phyloP scores from a whole-genome alignment of 2,888 invertebrate species.

The Uropetala carovei region DNA sequence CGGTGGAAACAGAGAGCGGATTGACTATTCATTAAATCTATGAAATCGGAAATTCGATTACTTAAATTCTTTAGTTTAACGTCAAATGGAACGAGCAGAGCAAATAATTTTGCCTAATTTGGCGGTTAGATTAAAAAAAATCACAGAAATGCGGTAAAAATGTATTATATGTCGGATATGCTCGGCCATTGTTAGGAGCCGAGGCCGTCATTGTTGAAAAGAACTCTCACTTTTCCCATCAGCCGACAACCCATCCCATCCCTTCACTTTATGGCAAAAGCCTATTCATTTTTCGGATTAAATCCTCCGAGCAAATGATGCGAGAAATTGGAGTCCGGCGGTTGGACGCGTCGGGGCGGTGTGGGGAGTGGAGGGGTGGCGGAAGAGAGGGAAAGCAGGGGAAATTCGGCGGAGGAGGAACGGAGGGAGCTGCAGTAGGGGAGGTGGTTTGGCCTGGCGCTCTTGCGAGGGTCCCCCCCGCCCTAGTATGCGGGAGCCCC shows the following conservation, averaged over 20 bases:
- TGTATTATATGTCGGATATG: not conserved
- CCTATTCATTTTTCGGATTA: conserved; percentile 53
- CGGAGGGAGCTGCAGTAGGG: no score
- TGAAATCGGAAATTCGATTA: no score
- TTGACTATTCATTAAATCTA: no score
- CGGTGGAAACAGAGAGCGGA: no score
- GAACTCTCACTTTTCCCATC: not conserved
- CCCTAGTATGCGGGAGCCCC: no score
- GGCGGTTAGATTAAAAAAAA: not conserved
- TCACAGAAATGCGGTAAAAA: not conserved
- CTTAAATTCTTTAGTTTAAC: no score
- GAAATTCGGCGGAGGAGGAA: no score
- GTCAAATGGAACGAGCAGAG: no score
- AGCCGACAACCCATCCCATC: not conserved
- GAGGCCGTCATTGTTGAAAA: not conserved
- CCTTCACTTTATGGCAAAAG: conserved; percentile 29
- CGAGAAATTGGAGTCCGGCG: conserved; percentile 47
- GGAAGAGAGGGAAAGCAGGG: not conserved
- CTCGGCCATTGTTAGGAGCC: not conserved
- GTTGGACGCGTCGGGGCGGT: not conserved
- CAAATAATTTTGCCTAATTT: no score
- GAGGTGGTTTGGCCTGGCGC: not conserved
- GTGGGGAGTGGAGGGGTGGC: not conserved
- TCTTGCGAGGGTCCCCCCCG: no score
- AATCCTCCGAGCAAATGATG: conserved; percentile 44